Conservation (phyloP, 2,888 invertebrate species). For the Stramonita haemastoma region DNA sequence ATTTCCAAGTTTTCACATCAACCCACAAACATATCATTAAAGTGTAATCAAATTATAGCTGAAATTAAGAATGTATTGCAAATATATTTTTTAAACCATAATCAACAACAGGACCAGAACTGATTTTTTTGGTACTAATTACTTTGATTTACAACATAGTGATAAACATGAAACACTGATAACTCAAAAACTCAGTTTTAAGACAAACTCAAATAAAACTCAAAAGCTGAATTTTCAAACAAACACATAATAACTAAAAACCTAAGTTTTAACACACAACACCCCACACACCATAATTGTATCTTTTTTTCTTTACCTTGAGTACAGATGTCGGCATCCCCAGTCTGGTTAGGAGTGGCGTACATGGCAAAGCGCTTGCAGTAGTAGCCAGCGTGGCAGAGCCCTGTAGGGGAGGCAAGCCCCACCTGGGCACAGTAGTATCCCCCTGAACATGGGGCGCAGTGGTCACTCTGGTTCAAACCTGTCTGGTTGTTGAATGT, state of each 20-base stretch:
- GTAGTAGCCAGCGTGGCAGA: constrained; percentile 68
- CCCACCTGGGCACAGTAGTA: constrained; percentile 70
- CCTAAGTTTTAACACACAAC: background rate
- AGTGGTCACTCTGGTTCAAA: constrained; percentile 60
- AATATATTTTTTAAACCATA: too few relatives aligned
- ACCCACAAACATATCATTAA: too few relatives aligned
- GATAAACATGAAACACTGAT: too few relatives aligned
- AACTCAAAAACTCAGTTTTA: background rate
- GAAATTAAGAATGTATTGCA: too few relatives aligned
- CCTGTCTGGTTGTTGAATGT: constrained; percentile 69
- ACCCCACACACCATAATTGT: background rate
- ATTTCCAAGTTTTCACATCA: too few relatives aligned
- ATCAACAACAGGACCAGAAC: too few relatives aligned
- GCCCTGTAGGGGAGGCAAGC: constrained; percentile 65
- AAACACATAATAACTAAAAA: too few relatives aligned
- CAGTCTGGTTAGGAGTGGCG: constrained; percentile 69
- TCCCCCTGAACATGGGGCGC: constrained; percentile 67
- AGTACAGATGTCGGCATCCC: constrained; percentile 73
- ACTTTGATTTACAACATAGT: too few relatives aligned
- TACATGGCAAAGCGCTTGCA: constrained; percentile 67
- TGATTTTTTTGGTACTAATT: too few relatives aligned
- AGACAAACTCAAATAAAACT: background rate
- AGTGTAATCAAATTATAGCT: too few relatives aligned
- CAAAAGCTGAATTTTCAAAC: too few relatives aligned
- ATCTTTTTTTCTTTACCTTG: constrained; percentile 60